Evolutionary conservation across 2,888 invertebrate genomes (phyloP).

Genomic region (Boloria selene): DNA sequence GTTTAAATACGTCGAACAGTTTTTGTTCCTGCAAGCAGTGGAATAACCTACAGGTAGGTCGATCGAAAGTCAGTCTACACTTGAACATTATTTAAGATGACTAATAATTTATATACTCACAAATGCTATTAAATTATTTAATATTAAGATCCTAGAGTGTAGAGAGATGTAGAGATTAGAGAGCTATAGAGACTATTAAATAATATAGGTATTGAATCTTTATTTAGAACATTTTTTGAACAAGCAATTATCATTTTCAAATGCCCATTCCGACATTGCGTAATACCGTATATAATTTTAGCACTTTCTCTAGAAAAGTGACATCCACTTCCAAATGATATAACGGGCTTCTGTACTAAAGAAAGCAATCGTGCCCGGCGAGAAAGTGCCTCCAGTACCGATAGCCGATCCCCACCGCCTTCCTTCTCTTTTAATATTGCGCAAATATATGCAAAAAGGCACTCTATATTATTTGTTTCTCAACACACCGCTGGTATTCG

Average conservation of each 20-base stretch:
- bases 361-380: constrained; percentile 77
- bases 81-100: constrained; percentile 57
- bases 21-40: constrained; percentile 65
- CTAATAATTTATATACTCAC: constrained; percentile 50
- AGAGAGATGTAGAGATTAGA: too few species aligned
- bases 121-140: constrained; percentile 5
- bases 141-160: too few species aligned
- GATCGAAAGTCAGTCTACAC: constrained; percentile 66
- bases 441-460: constrained; percentile 65
- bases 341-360: constrained; percentile 73
- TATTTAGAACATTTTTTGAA: background rate
- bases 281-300: constrained; percentile 66
- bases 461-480: constrained; percentile 32
- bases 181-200: too few species aligned
- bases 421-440: constrained; percentile 75
- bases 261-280: constrained; percentile 51
- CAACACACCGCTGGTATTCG: constrained; percentile 18
- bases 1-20: constrained; percentile 49
- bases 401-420: constrained; percentile 44
- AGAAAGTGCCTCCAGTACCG: constrained; percentile 69
- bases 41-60: constrained; percentile 76
- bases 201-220: too few species aligned
- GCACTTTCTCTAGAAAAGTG: constrained; percentile 72
- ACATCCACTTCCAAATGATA: constrained; percentile 78
- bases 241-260: background rate